Percentiles rank a stretch among this genome's conserved stretches.
phyloP scores from a whole-genome alignment of 2,797 vertebrate species.

The Coregonus suidteri region DNA sequence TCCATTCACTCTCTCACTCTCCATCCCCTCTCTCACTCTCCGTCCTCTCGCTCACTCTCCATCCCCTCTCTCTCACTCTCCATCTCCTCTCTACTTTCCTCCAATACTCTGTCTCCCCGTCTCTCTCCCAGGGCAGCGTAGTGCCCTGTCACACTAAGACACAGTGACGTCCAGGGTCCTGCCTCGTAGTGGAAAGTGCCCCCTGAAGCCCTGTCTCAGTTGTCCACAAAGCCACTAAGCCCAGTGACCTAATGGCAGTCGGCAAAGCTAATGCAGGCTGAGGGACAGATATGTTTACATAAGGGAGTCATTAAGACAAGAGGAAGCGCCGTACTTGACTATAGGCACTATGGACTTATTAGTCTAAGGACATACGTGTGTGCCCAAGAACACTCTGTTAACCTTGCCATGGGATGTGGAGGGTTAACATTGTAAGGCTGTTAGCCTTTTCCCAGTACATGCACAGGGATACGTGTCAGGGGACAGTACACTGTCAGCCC shows the following conservation, averaged over 20 bases:
- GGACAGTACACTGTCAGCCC: background rate
- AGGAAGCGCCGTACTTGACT: background rate
- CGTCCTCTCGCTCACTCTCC: background rate
- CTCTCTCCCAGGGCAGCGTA: background rate
- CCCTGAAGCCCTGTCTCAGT: constrained; percentile 43
- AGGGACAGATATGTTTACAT: constrained; percentile 8
- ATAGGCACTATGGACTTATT: background rate
- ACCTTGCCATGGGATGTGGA: background rate
- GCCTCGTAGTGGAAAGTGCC: constrained; percentile 21
- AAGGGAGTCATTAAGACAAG: background rate
- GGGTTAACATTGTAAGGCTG: background rate
- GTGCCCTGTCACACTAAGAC: constrained; percentile 44
- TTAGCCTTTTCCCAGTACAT: background rate
- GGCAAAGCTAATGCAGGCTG: constrained; percentile 20
- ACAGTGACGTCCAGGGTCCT: constrained; percentile 38
- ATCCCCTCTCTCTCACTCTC: constrained; percentile 24
- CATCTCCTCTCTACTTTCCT: background rate
- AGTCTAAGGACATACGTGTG: no score
- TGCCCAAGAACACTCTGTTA: no score
- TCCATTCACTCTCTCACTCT: no score
- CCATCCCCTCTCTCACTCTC: no score
- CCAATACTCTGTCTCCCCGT: background rate
- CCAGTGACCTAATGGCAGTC: constrained; percentile 33
- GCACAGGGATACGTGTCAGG: background rate
- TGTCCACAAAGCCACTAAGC: constrained; percentile 11